Evolutionary conservation across 2,113 vertebrate genomes (phyloP).

Genomic region (Pteronura brasiliensis): DNA sequence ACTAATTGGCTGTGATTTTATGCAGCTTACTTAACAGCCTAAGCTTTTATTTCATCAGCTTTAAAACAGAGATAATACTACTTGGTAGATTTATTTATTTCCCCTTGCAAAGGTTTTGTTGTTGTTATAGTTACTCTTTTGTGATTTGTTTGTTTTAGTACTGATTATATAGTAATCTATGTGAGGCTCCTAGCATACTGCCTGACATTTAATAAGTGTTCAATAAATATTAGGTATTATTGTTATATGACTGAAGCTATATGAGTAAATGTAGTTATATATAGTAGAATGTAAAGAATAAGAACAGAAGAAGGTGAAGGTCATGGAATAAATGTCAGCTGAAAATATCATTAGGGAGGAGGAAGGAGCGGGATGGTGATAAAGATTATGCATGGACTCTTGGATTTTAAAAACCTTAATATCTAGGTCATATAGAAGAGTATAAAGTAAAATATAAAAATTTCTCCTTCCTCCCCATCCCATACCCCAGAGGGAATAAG

Average conservation of each 20-base stretch:
- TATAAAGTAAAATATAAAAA: background rate
- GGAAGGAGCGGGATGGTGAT: background rate
- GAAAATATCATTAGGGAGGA: background rate
- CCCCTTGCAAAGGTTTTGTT: background rate
- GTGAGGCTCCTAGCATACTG: background rate
- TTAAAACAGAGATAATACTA: background rate
- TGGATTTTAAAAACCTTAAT: slow-evolving; percentile 30
- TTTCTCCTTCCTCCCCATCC: background rate
- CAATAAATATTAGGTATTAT: background rate
- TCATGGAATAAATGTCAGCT: background rate
- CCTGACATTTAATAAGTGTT: background rate
- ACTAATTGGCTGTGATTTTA: background rate
- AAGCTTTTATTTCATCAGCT: background rate
- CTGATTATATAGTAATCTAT: background rate
- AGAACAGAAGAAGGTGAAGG: background rate
- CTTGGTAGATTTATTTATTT: background rate
- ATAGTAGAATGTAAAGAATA: background rate
- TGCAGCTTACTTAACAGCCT: background rate
- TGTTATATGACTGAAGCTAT: background rate
- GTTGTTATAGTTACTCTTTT: background rate
- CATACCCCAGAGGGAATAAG: background rate
- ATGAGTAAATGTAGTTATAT: background rate
- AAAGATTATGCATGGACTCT: background rate
- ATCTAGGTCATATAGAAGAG: background rate
- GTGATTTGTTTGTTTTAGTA: background rate